Conservation (phyloP, 2,797 vertebrate genomes). For the Morelia viridis region DNA sequence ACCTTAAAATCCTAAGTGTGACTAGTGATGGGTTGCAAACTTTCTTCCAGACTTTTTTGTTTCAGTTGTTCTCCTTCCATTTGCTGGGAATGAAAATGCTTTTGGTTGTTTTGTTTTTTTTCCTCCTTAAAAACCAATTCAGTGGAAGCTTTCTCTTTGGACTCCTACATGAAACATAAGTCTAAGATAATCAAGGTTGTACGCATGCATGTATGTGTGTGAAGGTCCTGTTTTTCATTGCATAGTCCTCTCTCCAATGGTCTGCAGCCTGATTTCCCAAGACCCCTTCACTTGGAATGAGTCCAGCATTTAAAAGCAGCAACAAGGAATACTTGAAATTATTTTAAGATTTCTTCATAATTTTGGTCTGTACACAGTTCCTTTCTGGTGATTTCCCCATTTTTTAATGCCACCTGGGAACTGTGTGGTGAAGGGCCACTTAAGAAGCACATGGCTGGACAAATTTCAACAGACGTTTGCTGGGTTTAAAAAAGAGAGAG, state of each 20-base stretch:
- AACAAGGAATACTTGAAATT: background rate
- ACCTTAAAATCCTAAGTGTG: too few relatives aligned
- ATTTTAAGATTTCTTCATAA: background rate
- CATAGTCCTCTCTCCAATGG: background rate
- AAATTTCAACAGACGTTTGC: background rate
- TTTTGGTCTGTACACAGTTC: background rate
- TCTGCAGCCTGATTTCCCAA: background rate
- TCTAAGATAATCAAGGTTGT: background rate
- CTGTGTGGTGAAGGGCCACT: background rate
- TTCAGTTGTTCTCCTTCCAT: background rate
- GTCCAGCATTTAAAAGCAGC: background rate
- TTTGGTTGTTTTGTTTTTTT: background rate
- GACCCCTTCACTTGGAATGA: background rate
- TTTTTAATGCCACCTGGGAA: background rate
- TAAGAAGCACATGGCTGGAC: background rate
- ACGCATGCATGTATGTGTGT: background rate
- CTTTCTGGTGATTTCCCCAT: background rate
- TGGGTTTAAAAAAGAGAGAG: background rate
- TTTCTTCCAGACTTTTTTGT: background rate
- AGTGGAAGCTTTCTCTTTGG: background rate
- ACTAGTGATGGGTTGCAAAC: too few relatives aligned
- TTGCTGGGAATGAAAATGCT: background rate
- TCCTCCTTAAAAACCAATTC: background rate
- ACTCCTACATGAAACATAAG: background rate
- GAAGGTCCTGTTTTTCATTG: background rate